Conservation (phyloP, 2,888 invertebrate species). For the Coenonympha glycerion region DNA sequence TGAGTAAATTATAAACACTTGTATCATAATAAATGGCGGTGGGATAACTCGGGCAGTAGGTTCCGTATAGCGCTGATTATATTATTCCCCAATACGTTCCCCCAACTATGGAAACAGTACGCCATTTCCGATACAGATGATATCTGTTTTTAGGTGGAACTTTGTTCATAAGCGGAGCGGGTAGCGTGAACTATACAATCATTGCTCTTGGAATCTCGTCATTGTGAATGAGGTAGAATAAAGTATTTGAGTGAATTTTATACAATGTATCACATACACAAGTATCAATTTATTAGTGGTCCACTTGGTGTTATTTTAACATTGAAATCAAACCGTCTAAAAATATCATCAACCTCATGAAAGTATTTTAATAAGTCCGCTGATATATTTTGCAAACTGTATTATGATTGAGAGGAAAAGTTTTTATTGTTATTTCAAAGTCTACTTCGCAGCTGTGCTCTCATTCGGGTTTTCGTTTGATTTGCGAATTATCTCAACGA, state of each 20-base stretch:
- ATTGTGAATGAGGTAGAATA: too few species aligned
- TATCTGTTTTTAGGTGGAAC: conserved; percentile 18
- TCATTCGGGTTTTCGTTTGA: neutral
- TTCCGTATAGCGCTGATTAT: conserved; percentile 45
- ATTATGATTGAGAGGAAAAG: neutral
- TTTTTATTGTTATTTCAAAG: neutral
- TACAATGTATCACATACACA: too few species aligned
- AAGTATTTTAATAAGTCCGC: too few species aligned
- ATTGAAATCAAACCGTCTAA: too few species aligned
- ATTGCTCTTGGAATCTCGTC: too few species aligned
- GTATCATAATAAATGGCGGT: too few species aligned
- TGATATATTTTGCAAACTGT: neutral
- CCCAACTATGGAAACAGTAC: conserved; percentile 65
- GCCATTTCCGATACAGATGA: conserved; percentile 49
- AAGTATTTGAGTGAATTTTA: too few species aligned
- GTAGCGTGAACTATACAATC: neutral
- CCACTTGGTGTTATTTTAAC: too few species aligned
- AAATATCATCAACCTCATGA: too few species aligned
- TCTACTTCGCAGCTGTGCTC: neutral
- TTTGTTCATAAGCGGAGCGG: neutral
- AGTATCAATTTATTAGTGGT: too few species aligned
- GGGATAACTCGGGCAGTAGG: neutral
- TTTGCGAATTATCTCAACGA: neutral
- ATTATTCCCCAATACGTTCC: conserved; percentile 60
- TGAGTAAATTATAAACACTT: too few species aligned